Conservation (phyloP, 2,113 vertebrate genomes). For the Coregonus clupeaformis region DNA sequence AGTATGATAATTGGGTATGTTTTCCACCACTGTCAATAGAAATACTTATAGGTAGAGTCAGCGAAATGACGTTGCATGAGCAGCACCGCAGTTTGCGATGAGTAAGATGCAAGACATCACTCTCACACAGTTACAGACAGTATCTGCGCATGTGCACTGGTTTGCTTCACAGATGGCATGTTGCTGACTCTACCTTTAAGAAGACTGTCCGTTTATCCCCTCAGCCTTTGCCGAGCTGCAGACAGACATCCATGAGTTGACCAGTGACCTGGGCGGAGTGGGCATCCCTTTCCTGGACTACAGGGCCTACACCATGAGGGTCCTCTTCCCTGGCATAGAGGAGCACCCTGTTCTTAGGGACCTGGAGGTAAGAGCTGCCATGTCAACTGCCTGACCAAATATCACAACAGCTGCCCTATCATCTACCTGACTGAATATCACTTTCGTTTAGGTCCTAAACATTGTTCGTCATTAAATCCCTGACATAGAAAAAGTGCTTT, state of each 20-base stretch:
- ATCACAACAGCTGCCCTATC: neutral
- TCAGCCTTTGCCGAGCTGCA: slow-evolving; percentile 96
- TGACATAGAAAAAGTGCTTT: slow-evolving; percentile 27
- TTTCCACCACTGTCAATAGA: too few relatives aligned
- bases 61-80: too few relatives aligned
- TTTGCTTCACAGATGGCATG: too few relatives aligned
- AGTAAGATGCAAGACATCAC: too few relatives aligned
- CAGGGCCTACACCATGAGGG: slow-evolving; percentile 94
- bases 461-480: neutral
- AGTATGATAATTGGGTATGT: too few relatives aligned
- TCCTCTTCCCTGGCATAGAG: slow-evolving; percentile 96
- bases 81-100: too few relatives aligned
- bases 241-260: slow-evolving; percentile 96
- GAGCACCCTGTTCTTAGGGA: slow-evolving; percentile 91
- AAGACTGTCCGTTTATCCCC: slow-evolving; percentile 12
- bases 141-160: too few relatives aligned
- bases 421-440: too few relatives aligned
- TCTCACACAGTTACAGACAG: too few relatives aligned
- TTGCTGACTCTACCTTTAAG: too few relatives aligned
- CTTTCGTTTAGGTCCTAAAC: neutral
- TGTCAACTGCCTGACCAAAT: neutral
- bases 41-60: too few relatives aligned
- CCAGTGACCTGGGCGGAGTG: slow-evolving; percentile 92
- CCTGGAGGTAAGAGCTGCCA: neutral
- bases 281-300: slow-evolving; percentile 97